Conservation (phyloP, 2,888 invertebrate genomes). For the Nephrotoma appendiculata region DNA sequence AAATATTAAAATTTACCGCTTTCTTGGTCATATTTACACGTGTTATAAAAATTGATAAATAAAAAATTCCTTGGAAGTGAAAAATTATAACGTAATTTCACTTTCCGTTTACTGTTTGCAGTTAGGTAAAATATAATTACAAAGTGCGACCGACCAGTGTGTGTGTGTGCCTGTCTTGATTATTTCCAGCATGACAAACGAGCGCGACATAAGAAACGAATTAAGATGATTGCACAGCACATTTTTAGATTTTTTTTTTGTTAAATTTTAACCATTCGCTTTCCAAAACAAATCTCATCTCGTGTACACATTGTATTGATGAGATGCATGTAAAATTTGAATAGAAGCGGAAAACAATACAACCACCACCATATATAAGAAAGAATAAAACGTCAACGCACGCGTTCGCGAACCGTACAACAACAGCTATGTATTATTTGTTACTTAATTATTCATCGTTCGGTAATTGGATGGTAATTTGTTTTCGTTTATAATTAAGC, state of each 20-base stretch:
- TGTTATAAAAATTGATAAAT: no score
- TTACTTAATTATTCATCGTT: not conserved
- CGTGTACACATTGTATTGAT: not conserved
- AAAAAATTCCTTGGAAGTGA: not conserved
- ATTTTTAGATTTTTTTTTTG: not conserved
- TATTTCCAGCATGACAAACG: not conserved
- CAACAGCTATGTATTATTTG: not conserved
- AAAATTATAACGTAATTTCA: not conserved
- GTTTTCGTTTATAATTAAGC: not conserved
- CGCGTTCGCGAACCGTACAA: not conserved
- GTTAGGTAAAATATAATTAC: not conserved
- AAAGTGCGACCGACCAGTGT: not conserved
- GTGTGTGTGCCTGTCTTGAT: not conserved
- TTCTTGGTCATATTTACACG: not conserved
- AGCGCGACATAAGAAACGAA: not conserved
- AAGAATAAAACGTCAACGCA: not conserved
- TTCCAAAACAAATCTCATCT: not conserved
- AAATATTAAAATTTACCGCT: not conserved
- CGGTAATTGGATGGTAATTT: not conserved
- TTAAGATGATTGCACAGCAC: not conserved
- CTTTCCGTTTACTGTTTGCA: not conserved
- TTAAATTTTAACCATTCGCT: not conserved
- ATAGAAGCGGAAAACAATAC: not conserved
- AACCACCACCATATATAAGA: not conserved
- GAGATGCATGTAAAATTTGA: not conserved